Evolutionary conservation across 2,888 invertebrate species (phyloP).

Genomic region (Diloba caeruleocephala): DNA sequence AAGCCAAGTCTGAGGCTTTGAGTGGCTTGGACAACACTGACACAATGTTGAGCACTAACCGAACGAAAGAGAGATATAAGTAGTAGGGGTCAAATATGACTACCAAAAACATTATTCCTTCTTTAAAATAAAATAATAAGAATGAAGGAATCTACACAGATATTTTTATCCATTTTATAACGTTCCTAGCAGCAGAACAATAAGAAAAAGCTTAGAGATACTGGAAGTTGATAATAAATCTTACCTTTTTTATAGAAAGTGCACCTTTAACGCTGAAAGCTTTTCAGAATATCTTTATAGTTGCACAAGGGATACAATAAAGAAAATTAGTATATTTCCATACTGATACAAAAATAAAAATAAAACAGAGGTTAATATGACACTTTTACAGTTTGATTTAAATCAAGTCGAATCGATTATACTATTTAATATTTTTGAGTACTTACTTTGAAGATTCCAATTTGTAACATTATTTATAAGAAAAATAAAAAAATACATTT

Average conservation of each 20-base stretch:
- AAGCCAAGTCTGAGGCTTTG: too few relatives aligned
- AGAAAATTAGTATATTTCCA: slow-evolving; percentile 9
- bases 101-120: background rate
- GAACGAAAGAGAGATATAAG: too few relatives aligned
- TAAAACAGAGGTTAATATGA: background rate
- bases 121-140: background rate
- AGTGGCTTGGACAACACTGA: too few relatives aligned
- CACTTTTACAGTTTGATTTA: background rate
- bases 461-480: too few relatives aligned
- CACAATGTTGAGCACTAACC: too few relatives aligned
- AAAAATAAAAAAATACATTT: too few relatives aligned
- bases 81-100: background rate
- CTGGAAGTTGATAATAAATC: slow-evolving; percentile 42
- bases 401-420: too few relatives aligned
- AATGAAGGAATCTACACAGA: slow-evolving; percentile 2
- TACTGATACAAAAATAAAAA: slow-evolving; percentile 1
- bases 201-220: slow-evolving; percentile 23
- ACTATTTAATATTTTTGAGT: too few relatives aligned
- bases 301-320: slow-evolving; percentile 14
- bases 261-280: slow-evolving; percentile 37
- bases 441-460: too few relatives aligned
- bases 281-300: slow-evolving; percentile 26
- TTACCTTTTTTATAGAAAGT: slow-evolving; percentile 34
- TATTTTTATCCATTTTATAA: slow-evolving; percentile 23
- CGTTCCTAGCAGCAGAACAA: slow-evolving; percentile 13